Conservation (phyloP, 2,113 vertebrate species). For the Rynchops niger region DNA sequence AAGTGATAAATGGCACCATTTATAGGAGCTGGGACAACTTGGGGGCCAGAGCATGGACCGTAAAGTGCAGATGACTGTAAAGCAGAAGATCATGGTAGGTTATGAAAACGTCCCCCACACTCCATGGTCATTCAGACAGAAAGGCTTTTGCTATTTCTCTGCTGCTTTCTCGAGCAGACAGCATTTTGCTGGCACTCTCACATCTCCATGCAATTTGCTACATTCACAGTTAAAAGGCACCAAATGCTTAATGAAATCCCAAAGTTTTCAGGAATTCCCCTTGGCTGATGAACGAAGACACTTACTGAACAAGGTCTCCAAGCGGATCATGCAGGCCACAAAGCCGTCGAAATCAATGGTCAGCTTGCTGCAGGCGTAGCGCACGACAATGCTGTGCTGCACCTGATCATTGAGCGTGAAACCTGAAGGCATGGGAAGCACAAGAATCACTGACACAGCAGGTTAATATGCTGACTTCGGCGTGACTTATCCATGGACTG, state of each 20-base stretch:
- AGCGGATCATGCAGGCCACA: conserved; percentile 81
- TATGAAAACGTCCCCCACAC: neutral
- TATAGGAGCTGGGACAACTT: neutral
- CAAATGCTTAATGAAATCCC: neutral
- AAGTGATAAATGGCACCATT: neutral
- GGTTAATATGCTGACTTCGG: neutral
- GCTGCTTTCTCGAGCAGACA: neutral
- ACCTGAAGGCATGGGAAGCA: conserved; percentile 65
- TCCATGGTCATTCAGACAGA: neutral
- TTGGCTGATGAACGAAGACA: neutral
- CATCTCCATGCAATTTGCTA: neutral
- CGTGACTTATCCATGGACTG: neutral
- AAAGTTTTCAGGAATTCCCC: neutral
- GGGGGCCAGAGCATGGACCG: neutral
- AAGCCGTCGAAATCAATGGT: conserved; percentile 87
- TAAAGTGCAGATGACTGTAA: neutral
- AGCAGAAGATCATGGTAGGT: neutral
- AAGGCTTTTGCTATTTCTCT: neutral
- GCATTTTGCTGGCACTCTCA: neutral
- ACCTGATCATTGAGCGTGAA: conserved; percentile 83
- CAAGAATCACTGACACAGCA: neutral
- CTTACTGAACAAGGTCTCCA: conserved; percentile 92
- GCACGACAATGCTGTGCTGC: conserved; percentile 79
- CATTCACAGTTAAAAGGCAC: neutral
- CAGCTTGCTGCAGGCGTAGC: conserved; percentile 76